Evolutionary conservation across 2,888 invertebrate species (phyloP).

Genomic region (Isotomurus palustris): DNA sequence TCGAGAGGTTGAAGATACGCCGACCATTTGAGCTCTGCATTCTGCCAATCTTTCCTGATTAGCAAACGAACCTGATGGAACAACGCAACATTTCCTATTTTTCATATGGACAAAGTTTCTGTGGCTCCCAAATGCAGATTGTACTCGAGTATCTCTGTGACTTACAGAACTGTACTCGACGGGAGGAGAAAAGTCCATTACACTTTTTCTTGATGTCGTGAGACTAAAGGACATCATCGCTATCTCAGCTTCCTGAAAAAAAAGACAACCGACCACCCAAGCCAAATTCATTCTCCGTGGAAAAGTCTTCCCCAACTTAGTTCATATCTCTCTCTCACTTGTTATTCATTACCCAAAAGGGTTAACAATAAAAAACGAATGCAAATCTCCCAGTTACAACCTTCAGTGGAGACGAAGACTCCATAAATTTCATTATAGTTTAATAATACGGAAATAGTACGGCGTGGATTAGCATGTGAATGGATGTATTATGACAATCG

Average conservation of each 20-base stretch:
- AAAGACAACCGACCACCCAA: no score
- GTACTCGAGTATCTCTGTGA: neutral
- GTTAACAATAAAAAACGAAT: no score
- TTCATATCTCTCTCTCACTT: no score
- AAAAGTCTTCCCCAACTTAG: no score
- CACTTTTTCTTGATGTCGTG: constrained; percentile 29
- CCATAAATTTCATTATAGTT: no score
- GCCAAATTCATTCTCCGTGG: no score
- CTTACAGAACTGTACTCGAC: constrained; percentile 43
- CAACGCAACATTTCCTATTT: neutral
- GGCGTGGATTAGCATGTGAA: no score
- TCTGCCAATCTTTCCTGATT: constrained; percentile 38
- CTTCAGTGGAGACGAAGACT: no score
- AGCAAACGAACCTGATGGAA: constrained; percentile 35
- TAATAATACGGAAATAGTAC: no score
- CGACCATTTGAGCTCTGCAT: constrained; percentile 37
- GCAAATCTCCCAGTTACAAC: no score
- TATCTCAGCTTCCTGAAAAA: constrained; percentile 36
- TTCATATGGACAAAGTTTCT: neutral
- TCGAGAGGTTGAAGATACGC: constrained; percentile 40
- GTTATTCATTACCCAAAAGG: no score
- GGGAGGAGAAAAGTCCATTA: constrained; percentile 43
- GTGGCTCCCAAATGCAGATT: neutral
- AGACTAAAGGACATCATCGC: constrained; percentile 42
- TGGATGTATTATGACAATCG: no score